Base-by-base conservation (phyloP, 2,113 vertebrate species). In the Gadus macrocephalus region DNA sequence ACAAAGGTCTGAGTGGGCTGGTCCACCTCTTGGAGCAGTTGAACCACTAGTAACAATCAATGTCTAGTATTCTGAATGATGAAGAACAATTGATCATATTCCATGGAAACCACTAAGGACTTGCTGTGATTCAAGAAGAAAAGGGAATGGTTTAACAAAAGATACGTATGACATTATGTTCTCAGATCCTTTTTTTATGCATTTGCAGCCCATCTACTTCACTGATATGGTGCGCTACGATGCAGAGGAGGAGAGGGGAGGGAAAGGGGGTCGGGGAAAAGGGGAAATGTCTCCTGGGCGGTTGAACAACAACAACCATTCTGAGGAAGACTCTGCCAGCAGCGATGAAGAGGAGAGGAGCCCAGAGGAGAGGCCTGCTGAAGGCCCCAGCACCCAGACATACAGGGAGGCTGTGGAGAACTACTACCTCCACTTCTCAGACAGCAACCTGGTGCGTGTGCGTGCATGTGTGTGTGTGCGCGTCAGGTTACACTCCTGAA, bases 401-500 rank as follows among this genome's bases (percentile, higher is more conserved):
- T 97, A 95, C 53, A 82, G 80, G 2, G 93, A 94, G 59, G 92
- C 93, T 0, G 83, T 79, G 3, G 88, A 86, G 75, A 94, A 90
- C 65, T 93, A 90, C 84, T 92, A 85, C 84, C 82, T 99, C 63
- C 89, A 87, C 5, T 94, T 92, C 71, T 80, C 75, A 5, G 96
- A 99, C 83, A 91, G 88, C 0, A 89, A 98, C 74, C 84, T 96
- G 93, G 97, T 98, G 84, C 77, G 93, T 78, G 3, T 69, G 15
- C 15, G 14, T 35, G 6, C 16, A 16, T 17, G 15, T 5, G 15
- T 15, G 4, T 53, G 62, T 65, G n/a, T 68, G 53, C 65, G 28
- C 31, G 55, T 62, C 49, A 22, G 19, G 16, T 5, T 19, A 19
- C 25, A 28, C 35, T 12, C 27, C 53, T 7, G 8, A 15, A n/a